Percentiles rank a stretch among this genome's conserved stretches.
phyloP scores from a whole-genome alignment of 2,888 invertebrate species.

The Exocentrus adspersus region DNA sequence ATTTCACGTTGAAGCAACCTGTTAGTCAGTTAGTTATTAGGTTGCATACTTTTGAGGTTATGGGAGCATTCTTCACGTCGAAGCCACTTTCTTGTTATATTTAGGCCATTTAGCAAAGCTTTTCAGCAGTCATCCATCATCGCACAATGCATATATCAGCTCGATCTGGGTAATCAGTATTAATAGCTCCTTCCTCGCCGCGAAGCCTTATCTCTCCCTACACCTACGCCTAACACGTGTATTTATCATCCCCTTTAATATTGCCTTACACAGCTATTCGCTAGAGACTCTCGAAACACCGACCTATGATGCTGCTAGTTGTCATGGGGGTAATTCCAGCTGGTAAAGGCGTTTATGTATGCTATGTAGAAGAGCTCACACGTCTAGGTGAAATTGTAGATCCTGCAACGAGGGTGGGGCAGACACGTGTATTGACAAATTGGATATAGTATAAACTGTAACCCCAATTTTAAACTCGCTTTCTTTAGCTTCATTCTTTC shows the following conservation, averaged over 20 bases:
- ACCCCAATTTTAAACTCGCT: no score
- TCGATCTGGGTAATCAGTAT: conserved; percentile 54
- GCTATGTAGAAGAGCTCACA: no score
- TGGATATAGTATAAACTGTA: no score
- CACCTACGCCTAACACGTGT: conserved; percentile 47
- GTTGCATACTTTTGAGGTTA: conserved; percentile 1
- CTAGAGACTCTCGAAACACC: conserved; percentile 19
- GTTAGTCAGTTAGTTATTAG: not conserved
- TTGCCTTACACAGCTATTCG: conserved; percentile 23
- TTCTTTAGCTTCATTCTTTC: no score
- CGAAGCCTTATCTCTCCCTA: conserved; percentile 47
- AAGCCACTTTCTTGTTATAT: conserved; percentile 23
- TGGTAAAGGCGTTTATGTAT: not conserved
- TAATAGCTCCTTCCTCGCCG: conserved; percentile 53
- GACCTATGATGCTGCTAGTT: conserved; percentile 1
- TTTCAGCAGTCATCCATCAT: conserved; percentile 34
- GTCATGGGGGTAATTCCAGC: not conserved
- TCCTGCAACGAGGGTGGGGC: no score
- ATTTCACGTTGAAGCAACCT: conserved; percentile 1
- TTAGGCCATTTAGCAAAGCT: conserved; percentile 25
- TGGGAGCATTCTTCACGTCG: not conserved
- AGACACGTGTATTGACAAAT: no score
- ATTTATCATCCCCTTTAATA: conserved; percentile 47
- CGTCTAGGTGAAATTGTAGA: no score
- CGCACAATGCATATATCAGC: conserved; percentile 35